Evolutionary conservation across 1,140 invertebrate genomes (phyloP).

Genomic region (Pseudobourletiella spinata): DNA sequence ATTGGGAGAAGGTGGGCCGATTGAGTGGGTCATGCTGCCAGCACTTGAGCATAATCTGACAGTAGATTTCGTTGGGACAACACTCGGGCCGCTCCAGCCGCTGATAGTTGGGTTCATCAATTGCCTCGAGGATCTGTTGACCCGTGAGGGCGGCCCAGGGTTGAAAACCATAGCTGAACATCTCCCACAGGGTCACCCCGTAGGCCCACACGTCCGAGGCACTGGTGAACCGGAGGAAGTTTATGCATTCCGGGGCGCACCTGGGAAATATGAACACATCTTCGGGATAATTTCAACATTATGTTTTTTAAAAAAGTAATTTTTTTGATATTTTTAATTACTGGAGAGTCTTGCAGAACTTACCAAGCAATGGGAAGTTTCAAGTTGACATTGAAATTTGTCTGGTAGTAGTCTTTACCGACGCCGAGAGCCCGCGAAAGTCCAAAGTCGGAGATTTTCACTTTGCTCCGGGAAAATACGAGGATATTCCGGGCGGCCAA

Average conservation of each 20-base stretch:
- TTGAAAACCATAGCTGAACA: conserved; percentile 94
- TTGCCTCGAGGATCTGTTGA: conserved; percentile 89
- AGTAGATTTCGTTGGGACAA: conserved; percentile 83
- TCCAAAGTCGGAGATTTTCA: conserved; percentile 98
- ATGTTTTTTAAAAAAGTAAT: background rate
- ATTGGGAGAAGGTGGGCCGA: conserved; percentile 81
- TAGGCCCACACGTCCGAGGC: conserved; percentile 96
- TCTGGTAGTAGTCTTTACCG: conserved; percentile 98
- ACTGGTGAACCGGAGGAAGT: conserved; percentile 89
- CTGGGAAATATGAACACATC: conserved; percentile 41
- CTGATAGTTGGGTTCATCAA: conserved; percentile 85
- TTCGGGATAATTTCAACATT: background rate
- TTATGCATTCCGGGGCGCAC: conserved; percentile 97
- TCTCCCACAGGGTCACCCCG: conserved; percentile 97
- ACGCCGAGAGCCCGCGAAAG: conserved; percentile 89
- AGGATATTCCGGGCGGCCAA: conserved; percentile 90
- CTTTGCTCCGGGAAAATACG: conserved; percentile 90
- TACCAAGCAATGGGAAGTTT: conserved; percentile 96
- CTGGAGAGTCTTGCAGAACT: too few species aligned
- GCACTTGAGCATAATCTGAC: conserved; percentile 84
- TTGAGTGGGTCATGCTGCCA: conserved; percentile 88
- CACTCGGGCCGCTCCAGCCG: conserved; percentile 85
- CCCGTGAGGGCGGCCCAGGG: conserved; percentile 94
- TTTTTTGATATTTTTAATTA: too few species aligned
- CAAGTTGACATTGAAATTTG: conserved; percentile 94